Evolutionary conservation across 2,888 invertebrate genomes (phyloP).

Genomic region (Drosophila multiciliata): DNA sequence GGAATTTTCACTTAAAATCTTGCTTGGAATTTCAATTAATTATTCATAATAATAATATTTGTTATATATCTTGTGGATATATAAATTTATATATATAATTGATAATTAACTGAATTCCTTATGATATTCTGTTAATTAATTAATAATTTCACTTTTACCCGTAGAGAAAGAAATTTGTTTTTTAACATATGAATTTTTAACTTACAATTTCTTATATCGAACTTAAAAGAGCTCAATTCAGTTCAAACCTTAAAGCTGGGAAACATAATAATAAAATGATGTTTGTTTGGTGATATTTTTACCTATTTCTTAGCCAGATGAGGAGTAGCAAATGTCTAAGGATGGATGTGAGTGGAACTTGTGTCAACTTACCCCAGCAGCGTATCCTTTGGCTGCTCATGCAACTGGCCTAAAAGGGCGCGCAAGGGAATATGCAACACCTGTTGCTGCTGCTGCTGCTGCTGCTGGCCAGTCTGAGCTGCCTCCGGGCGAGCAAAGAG

Average conservation of each 20-base stretch:
- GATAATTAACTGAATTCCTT: background rate
- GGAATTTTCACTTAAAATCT: background rate
- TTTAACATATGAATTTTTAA: background rate
- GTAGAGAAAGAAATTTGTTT: background rate
- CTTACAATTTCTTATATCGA: background rate
- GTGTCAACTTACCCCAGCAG: conserved; percentile 66
- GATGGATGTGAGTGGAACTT: background rate
- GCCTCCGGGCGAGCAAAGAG: conserved; percentile 52
- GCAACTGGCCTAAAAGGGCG: conserved; percentile 69
- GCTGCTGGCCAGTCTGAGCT: background rate
- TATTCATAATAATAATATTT: no score
- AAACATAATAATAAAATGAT: background rate
- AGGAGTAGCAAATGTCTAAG: background rate
- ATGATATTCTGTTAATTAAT: background rate
- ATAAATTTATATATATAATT: background rate
- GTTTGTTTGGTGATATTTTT: background rate
- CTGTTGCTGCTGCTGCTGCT: conserved; percentile 57
- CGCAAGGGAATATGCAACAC: conserved; percentile 79
- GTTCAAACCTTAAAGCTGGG: background rate
- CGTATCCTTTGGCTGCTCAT: conserved; percentile 66
- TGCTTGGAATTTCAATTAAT: background rate
- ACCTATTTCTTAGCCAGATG: background rate
- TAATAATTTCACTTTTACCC: no score
- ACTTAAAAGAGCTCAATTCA: background rate
- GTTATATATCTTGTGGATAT: no score